These are phyloP conservation scores for Protaetia brevitarsis DNA, from an alignment of 1,140 invertebrate genomes.

Conservation along the genomic window DNA sequence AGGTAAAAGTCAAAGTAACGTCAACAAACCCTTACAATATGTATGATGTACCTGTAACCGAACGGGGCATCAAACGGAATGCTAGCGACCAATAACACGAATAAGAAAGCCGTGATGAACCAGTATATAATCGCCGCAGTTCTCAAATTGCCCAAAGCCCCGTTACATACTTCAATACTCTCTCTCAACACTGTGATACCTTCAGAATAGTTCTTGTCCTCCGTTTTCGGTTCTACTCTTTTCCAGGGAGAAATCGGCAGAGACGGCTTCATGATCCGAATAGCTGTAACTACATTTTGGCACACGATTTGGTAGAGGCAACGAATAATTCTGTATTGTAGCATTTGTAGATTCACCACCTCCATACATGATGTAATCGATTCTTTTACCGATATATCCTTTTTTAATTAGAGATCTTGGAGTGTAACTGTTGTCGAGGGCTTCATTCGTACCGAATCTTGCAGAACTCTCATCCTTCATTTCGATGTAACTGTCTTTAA, in stretches of 20 bases:
- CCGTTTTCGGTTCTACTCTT: conserved; percentile 29
- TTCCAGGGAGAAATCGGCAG: conserved; percentile 55
- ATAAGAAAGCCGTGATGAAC: conserved; percentile 51
- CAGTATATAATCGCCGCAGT: conserved; percentile 61
- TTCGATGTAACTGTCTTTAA: conserved; percentile 42
- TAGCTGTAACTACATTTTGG: conserved; percentile 72
- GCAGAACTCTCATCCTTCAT: conserved; percentile 23
- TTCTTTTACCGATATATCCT: conserved; percentile 75
- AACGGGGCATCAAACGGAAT: conserved; percentile 48
- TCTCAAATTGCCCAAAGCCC: conserved; percentile 55
- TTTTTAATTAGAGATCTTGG: conserved; percentile 51
- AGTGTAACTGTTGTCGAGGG: conserved; percentile 80
- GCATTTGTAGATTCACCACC: conserved; percentile 56
- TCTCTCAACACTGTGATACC: conserved; percentile 55
- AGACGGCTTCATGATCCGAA: conserved; percentile 91
- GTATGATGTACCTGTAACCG: conserved; percentile 51
- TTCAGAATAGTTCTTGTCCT: conserved; percentile 24
- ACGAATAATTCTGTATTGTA: conserved; percentile 59
- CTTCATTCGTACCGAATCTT: conserved; percentile 69
- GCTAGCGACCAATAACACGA: conserved; percentile 46
- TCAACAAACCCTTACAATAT: conserved; percentile 60
- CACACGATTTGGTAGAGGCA: conserved; percentile 71
- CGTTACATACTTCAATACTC: conserved; percentile 59
- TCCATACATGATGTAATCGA: conserved; percentile 86
- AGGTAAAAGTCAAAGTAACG: conserved; percentile 63